Percentiles rank a stretch among this genome's conserved stretches.
phyloP scores from a whole-genome alignment of 2,888 invertebrate species.

The Orthosia incerta region DNA sequence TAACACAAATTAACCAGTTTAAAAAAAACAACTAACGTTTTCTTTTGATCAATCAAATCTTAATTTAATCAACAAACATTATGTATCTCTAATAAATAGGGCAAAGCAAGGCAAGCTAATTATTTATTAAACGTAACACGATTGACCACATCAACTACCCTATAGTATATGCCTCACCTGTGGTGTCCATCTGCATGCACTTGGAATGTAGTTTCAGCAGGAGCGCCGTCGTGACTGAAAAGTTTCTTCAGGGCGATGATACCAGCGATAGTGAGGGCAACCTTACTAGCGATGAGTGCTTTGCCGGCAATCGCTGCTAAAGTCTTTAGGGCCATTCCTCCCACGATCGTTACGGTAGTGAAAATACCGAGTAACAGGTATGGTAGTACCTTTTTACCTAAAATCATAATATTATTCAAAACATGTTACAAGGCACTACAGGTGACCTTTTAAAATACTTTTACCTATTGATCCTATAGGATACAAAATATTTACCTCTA shows the following conservation, averaged over 20 bases:
- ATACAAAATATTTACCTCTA: conserved; percentile 79
- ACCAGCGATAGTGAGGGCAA: conserved; percentile 93
- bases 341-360: conserved; percentile 93
- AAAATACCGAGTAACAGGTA: conserved; percentile 92
- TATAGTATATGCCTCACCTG: conserved; percentile 81
- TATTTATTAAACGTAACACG: neutral
- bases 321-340: conserved; percentile 93
- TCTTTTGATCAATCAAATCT: neutral
- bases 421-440: conserved; percentile 10
- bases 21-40: neutral
- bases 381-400: conserved; percentile 90
- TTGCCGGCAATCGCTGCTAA: conserved; percentile 93
- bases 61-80: neutral
- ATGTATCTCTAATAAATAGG: neutral
- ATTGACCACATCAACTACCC: neutral
- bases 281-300: conserved; percentile 94
- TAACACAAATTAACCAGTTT: neutral
- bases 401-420: conserved; percentile 56
- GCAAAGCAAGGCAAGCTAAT: conserved; percentile 33
- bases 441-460: neutral
- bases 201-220: conserved; percentile 92
- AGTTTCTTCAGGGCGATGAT: conserved; percentile 94
- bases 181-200: conserved; percentile 93
- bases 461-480: neutral
- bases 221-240: conserved; percentile 92